Conservation (phyloP, 2,888 invertebrate genomes). For the Panzeria rudis region DNA sequence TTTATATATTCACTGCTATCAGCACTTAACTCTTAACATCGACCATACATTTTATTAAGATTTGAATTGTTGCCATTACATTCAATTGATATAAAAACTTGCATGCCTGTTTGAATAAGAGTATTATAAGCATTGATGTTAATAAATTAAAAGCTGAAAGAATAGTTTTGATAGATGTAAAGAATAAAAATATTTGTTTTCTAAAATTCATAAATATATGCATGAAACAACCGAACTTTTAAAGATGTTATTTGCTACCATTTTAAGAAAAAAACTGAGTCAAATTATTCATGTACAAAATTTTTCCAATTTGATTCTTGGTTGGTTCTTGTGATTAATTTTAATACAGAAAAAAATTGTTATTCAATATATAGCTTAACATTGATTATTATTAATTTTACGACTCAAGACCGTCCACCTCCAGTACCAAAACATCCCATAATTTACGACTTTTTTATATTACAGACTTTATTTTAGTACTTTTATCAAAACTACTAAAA, state of each 20-base stretch:
- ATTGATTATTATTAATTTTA: too few relatives aligned
- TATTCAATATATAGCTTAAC: too few relatives aligned
- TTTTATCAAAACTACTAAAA: neutral
- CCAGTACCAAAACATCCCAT: neutral
- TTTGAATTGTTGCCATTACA: constrained; percentile 39
- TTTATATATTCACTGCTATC: neutral
- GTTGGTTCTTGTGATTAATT: too few relatives aligned
- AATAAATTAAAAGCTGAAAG: neutral
- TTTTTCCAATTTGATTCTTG: too few relatives aligned
- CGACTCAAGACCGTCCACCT: too few relatives aligned
- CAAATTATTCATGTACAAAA: too few relatives aligned
- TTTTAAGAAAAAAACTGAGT: neutral
- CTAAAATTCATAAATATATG: too few relatives aligned
- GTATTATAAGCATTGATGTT: neutral
- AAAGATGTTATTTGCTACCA: neutral
- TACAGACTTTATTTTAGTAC: neutral
- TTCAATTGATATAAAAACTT: neutral
- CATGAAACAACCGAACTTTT: too few relatives aligned
- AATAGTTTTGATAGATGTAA: neutral
- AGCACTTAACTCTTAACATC: neutral
- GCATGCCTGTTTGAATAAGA: neutral
- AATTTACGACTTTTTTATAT: neutral
- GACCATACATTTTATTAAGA: constrained; percentile 10
- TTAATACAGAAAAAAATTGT: too few relatives aligned
- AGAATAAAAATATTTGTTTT: neutral